These are phyloP conservation scores for Cassiopea xamachana DNA, from an alignment of 30 jellyfish, hydroid and myxozoan species.

Conservation along the genomic window DNA sequence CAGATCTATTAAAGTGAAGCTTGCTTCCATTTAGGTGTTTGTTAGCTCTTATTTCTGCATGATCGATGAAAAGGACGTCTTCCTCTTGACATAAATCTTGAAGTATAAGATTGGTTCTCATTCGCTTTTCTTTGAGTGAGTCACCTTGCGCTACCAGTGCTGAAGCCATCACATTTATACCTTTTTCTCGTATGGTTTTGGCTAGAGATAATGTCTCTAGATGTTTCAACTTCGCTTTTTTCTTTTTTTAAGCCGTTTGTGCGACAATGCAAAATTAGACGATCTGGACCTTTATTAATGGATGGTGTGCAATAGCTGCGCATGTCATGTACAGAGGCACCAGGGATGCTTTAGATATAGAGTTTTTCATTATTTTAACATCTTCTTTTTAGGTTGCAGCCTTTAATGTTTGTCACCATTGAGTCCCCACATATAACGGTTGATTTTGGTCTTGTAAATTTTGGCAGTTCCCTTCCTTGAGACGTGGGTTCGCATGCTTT, in stretches of 20 bases:
- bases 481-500: background rate
- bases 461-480: background rate
- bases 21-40: background rate
- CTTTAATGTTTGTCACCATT: background rate
- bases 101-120: background rate
- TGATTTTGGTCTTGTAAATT: background rate
- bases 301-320: background rate
- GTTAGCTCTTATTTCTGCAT: background rate
- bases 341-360: background rate
- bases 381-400: background rate
- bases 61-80: background rate
- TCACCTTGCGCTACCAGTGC: background rate
- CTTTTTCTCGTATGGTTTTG: background rate
- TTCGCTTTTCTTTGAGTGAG: background rate
- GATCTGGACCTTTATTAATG: background rate
- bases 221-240: background rate
- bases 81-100: background rate
- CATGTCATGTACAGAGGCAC: background rate
- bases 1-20: background rate
- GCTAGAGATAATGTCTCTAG: background rate
- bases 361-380: background rate
- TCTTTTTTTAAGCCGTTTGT: background rate
- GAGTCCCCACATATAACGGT: background rate
- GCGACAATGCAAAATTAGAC: background rate
- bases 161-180: background rate